A percentile compares a stretch with the other conserved stretches of the same genome.
phyloP scores from a whole-genome alignment of 2,888 invertebrate species.

The Chirona hameri region DNA sequence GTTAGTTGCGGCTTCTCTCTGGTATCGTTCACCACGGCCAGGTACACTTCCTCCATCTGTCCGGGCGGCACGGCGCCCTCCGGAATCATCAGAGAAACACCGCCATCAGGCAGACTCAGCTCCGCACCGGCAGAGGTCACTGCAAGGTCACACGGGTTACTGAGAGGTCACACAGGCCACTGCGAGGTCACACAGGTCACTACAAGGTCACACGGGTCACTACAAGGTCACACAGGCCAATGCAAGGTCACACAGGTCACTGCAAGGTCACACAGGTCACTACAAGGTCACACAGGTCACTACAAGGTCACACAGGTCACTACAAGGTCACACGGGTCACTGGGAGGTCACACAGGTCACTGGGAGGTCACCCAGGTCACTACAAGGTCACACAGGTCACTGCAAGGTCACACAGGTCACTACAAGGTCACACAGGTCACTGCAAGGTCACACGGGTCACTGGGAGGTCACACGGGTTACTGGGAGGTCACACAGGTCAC shows the following conservation, averaged over 20 bases:
- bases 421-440: too few species aligned
- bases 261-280: too few species aligned
- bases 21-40: conserved; percentile 81
- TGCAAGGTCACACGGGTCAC: too few species aligned
- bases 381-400: too few species aligned
- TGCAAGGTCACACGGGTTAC: neutral
- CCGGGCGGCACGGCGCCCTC: conserved; percentile 80
- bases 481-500: neutral
- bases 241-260: neutral
- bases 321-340: too few species aligned
- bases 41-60: conserved; percentile 77
- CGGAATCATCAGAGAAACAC: conserved; percentile 79
- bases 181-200: neutral
- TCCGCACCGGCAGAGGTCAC: conserved; percentile 51
- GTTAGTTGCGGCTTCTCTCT: conserved; percentile 44
- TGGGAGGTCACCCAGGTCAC: too few species aligned
- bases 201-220: neutral
- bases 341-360: too few species aligned
- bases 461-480: conserved; percentile 44
- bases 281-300: too few species aligned
- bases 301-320: too few species aligned
- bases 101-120: conserved; percentile 63
- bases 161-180: neutral
- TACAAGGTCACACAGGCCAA: neutral
- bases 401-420: too few species aligned